Evolutionary conservation across 2,888 invertebrate genomes (phyloP), one percentile per base, ranked within the genome.

Genomic region (Cistogaster globosa): DNA sequence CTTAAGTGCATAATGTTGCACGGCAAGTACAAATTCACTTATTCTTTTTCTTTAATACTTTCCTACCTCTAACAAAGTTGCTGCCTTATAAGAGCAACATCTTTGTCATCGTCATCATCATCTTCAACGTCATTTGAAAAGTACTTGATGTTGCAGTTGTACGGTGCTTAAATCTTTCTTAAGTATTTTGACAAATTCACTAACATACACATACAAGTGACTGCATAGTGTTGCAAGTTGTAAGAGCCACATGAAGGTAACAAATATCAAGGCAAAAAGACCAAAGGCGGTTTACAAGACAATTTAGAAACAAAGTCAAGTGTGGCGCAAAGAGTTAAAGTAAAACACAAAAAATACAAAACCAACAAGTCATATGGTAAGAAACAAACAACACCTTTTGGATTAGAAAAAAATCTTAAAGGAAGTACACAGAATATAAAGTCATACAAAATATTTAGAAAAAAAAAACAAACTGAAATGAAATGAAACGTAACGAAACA

Each of bases 121-220:
- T 87, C 88, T 88, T 57, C 87, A 87, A 87, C 88, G 88, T 78
- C 85, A 82, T 82, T 79, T 85, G 71, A 82, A 74, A 78, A 71
- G 85, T 48, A 69, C 82, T 85, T 82, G 82, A 82, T 85, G 82
- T 85, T 85, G 85, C 85, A 85, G 85, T 85, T 85, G 82, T 79
- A 85, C 82, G 82, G 85, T 78, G 75, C 82, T 85, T 79, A 82
- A 85, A 85, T 85, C 84, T 77, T 78, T 85, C 65, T 78, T 82
- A 85, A 82, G 85, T 85, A 79, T 79, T 82, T 85, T 82, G 71
- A 78, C 82, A 85, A 82, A 82, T 67, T 75, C 48, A 69, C 53
- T 32, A 18, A 79, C 48, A 72, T n/a, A 16, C 45, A 60, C 2
- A 53, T 51, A 72, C 68, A 65, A 57, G 60, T 51, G 62, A 63